These are phyloP conservation scores for Creontiades dilutus DNA, from an alignment of 2,888 invertebrate genomes.

Conservation along the genomic window DNA sequence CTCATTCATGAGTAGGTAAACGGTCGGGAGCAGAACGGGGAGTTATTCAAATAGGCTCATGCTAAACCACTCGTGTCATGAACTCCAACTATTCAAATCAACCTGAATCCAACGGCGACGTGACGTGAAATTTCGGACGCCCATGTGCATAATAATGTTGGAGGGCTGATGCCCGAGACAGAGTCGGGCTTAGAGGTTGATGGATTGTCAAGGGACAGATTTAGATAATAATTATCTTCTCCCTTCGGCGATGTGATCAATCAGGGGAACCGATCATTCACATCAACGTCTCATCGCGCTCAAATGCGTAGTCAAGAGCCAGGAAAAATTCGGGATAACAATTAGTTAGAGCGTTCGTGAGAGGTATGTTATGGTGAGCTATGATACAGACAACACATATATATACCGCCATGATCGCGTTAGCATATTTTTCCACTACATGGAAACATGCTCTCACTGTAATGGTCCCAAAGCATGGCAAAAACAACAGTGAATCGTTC, in stretches of 20 bases:
- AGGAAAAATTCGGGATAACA: not conserved
- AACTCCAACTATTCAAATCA: not conserved
- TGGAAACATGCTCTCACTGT: too few relatives aligned
- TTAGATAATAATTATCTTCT: conserved; percentile 21
- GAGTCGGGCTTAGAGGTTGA: conserved; percentile 6
- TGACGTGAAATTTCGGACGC: not conserved
- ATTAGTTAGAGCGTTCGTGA: too few relatives aligned
- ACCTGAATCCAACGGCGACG: not conserved
- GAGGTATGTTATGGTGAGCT: too few relatives aligned
- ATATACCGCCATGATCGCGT: too few relatives aligned
- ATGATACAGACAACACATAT: too few relatives aligned
- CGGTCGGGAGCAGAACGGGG: not conserved
- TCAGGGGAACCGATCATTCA: not conserved
- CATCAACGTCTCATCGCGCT: not conserved
- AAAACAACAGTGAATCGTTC: too few relatives aligned
- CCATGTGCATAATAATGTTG: not conserved
- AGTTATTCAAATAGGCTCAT: not conserved
- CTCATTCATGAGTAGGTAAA: not conserved
- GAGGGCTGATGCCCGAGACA: not conserved
- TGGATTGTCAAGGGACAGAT: not conserved
- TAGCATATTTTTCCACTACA: too few relatives aligned
- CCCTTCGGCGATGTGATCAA: not conserved
- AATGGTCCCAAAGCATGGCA: too few relatives aligned
- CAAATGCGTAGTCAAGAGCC: not conserved
- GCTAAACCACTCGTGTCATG: not conserved